Percentiles rank a stretch among this genome's conserved stretches.
Evolutionary conservation across 2,797 vertebrate species (phyloP).

Genomic region (Hyperoplus immaculatus): DNA sequence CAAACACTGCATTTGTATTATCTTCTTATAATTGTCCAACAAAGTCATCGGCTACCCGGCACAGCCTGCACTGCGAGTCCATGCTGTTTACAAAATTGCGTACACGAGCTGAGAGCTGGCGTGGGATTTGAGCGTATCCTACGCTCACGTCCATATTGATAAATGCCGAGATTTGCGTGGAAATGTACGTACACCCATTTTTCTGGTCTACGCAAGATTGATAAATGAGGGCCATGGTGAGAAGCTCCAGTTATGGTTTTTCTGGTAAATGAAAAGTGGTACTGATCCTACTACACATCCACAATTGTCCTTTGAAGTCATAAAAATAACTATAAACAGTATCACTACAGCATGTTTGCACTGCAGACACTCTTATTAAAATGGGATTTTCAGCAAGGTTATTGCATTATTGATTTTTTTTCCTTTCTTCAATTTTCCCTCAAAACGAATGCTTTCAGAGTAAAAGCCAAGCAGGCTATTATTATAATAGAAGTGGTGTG

Average conservation of each 20-base stretch:
- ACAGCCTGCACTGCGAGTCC: too few relatives aligned
- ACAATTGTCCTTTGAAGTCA: conserved; percentile 3
- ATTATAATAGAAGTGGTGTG: background rate
- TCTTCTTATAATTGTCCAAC: too few relatives aligned
- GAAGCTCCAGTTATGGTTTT: background rate
- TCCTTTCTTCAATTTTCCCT: background rate
- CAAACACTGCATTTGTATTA: too few relatives aligned
- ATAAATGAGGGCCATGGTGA: too few relatives aligned
- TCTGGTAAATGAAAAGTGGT: background rate
- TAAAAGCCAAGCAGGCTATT: background rate
- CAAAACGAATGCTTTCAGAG: conserved; percentile 4
- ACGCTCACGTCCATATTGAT: too few relatives aligned
- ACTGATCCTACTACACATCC: background rate
- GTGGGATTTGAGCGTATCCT: too few relatives aligned
- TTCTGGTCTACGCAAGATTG: too few relatives aligned
- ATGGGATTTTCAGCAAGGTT: conserved; percentile 8
- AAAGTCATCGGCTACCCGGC: too few relatives aligned
- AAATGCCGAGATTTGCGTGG: too few relatives aligned
- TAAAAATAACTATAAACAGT: conserved; percentile 12
- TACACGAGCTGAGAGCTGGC: too few relatives aligned
- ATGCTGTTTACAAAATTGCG: too few relatives aligned
- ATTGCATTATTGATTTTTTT: conserved; percentile 20
- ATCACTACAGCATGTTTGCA: conserved; percentile 1
- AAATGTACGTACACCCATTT: too few relatives aligned
- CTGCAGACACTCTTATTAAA: conserved; percentile 2